Percentiles rank a stretch among this genome's conserved stretches.
Evolutionary conservation across 2,113 vertebrate species (phyloP).

Genomic region (Anolis carolinensis): DNA sequence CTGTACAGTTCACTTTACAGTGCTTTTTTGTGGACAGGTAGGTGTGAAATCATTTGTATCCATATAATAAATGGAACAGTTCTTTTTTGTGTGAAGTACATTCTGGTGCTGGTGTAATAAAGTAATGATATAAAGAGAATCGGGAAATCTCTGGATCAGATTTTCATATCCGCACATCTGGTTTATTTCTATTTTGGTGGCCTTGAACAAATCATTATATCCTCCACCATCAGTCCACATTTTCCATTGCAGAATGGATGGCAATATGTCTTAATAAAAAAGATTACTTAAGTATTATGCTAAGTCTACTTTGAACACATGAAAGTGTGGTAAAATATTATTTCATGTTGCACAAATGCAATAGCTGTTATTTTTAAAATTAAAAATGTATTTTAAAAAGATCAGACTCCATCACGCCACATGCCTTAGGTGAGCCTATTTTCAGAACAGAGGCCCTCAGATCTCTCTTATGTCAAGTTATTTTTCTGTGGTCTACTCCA

Average conservation of each 20-base stretch:
- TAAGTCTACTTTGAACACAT: neutral
- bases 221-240: neutral
- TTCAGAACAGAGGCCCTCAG: neutral
- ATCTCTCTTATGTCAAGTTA: neutral
- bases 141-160: neutral
- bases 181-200: neutral
- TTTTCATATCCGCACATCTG: neutral
- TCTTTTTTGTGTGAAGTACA: neutral
- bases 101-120: neutral
- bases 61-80: conserved; percentile 28
- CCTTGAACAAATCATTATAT: neutral
- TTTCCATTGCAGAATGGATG: neutral
- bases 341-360: neutral
- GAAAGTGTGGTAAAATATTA: neutral
- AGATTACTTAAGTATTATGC: neutral
- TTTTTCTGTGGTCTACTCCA: neutral
- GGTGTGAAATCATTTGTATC: conserved; percentile 22
- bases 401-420: neutral
- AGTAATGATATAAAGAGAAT: neutral
- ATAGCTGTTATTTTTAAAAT: neutral
- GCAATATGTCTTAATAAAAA: neutral
- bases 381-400: neutral
- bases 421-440: too few relatives aligned
- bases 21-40: conserved; percentile 95
- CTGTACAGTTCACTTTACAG: conserved; percentile 91